A percentile compares a stretch with the other conserved stretches of the same genome.
Evolutionary conservation across 2,888 invertebrate species (phyloP).

Genomic region (Himalopsyche kuldschensis): DNA sequence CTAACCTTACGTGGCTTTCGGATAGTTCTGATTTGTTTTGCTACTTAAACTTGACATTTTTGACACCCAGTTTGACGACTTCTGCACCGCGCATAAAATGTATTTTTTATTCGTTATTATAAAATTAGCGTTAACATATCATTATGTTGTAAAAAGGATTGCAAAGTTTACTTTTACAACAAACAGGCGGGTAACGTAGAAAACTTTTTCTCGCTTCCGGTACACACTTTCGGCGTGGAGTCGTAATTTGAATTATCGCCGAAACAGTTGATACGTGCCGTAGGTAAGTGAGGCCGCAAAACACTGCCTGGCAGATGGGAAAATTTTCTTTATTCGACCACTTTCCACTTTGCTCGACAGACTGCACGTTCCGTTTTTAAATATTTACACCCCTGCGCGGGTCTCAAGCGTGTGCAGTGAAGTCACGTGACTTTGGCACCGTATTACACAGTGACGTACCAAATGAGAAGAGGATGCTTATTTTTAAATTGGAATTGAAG

Average conservation of each 20-base stretch:
- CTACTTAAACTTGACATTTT: too few species aligned
- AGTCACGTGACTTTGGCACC: constrained; percentile 13
- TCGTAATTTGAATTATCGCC: neutral
- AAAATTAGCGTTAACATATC: too few species aligned
- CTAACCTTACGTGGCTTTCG: too few species aligned
- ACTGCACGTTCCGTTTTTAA: constrained; percentile 38
- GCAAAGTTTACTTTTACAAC: neutral
- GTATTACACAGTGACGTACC: neutral
- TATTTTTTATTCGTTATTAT: too few species aligned
- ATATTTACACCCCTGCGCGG: constrained; percentile 34
- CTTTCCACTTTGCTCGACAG: constrained; percentile 27
- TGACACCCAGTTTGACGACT: too few species aligned
- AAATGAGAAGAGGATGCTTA: neutral
- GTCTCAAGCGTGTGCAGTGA: constrained; percentile 4
- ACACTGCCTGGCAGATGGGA: constrained; percentile 2
- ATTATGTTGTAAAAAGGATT: too few species aligned
- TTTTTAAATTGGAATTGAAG: too few species aligned
- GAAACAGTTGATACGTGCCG: neutral
- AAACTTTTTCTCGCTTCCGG: neutral
- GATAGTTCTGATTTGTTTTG: too few species aligned
- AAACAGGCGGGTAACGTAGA: neutral
- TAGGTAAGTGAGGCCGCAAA: neutral
- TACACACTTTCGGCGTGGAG: neutral
- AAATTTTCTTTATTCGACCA: constrained; percentile 34
- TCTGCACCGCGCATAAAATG: too few species aligned